phyloP scores from a whole-genome alignment of 2,797 vertebrate species.

The Tapera naevia region DNA sequence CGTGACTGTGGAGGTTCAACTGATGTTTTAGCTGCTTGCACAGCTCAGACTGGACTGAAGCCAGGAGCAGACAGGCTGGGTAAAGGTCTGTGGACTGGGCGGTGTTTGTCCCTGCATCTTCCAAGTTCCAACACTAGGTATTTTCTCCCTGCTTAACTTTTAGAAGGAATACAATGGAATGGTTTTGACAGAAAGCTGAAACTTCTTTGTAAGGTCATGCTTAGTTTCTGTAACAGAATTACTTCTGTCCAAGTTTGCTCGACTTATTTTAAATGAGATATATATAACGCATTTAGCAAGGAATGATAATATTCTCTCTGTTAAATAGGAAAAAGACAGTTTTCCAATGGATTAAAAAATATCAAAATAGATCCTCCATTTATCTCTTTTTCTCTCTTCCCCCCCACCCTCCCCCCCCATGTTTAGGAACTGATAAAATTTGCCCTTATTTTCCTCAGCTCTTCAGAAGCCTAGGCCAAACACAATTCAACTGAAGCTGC shows the following conservation, averaged over 20 bases:
- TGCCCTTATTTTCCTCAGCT: neutral
- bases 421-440: neutral
- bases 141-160: neutral
- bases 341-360: neutral
- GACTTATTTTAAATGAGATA: neutral
- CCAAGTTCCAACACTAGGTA: neutral
- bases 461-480: neutral
- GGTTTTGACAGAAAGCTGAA: neutral
- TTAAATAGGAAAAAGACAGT: neutral
- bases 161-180: neutral
- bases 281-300: neutral
- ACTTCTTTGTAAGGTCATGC: neutral
- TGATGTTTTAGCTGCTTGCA: neutral
- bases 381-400: neutral
- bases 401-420: too few relatives aligned
- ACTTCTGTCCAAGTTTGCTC: neutral
- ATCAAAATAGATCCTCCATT: neutral
- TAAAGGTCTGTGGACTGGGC: neutral
- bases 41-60: neutral
- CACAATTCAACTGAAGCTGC: neutral
- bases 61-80: neutral
- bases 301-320: neutral
- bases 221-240: neutral
- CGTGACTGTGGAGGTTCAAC: neutral
- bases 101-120: neutral